Evolutionary conservation across 2,113 vertebrate species (phyloP).

Genomic region (Grallaria varia): DNA sequence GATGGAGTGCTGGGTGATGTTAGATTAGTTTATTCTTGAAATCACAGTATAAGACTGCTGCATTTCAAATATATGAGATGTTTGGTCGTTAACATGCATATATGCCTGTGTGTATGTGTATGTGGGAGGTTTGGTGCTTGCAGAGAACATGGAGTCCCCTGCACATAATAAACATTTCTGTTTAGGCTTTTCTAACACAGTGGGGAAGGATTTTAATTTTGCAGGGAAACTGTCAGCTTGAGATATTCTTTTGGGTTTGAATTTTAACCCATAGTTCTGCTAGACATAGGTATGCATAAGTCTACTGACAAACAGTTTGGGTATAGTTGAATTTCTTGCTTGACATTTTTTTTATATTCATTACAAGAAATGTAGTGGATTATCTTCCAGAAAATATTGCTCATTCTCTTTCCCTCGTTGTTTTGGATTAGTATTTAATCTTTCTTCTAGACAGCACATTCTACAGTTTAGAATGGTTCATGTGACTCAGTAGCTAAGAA

Average conservation of each 20-base stretch:
- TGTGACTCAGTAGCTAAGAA: neutral
- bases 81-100: neutral
- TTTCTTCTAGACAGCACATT: neutral
- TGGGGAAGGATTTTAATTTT: neutral
- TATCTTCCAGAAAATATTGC: neutral
- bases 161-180: fast-evolving
- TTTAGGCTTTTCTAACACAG: neutral
- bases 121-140: neutral
- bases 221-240: neutral
- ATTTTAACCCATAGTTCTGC: neutral
- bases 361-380: neutral
- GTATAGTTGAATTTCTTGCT: neutral
- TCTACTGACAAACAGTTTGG: neutral
- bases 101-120: neutral
- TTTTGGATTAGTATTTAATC: neutral
- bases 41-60: neutral
- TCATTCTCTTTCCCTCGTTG: neutral
- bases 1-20: neutral
- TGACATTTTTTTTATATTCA: neutral
- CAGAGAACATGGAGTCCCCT: neutral
- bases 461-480: neutral
- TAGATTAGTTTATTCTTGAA: neutral
- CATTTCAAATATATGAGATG: neutral
- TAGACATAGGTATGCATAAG: neutral
- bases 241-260: neutral